These are phyloP conservation scores for Temnothorax ravouxi DNA, from an alignment of 2,888 invertebrate species.

Conservation along the genomic window DNA sequence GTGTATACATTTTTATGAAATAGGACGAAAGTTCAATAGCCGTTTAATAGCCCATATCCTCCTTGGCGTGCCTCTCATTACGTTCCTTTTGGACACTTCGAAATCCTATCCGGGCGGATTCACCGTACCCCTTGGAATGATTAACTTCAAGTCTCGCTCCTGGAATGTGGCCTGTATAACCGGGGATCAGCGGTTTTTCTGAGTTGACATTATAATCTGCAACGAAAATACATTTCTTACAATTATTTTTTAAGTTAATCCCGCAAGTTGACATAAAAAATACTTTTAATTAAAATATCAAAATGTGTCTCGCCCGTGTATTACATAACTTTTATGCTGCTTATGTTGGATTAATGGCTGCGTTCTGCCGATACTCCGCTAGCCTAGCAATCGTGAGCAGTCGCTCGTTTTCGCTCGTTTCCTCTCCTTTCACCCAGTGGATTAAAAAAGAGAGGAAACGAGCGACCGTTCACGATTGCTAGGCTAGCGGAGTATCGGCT, in stretches of 20 bases:
- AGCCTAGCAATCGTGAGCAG: too few relatives aligned
- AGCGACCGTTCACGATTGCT: too few relatives aligned
- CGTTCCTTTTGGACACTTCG: slow-evolving; percentile 88
- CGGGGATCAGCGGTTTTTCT: slow-evolving; percentile 91
- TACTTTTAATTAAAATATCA: background rate
- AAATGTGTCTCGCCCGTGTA: background rate
- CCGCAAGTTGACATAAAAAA: background rate
- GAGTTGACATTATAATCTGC: slow-evolving; percentile 89
- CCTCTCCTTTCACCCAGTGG: too few relatives aligned
- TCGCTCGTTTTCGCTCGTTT: too few relatives aligned
- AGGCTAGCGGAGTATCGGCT: too few relatives aligned
- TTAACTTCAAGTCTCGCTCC: slow-evolving; percentile 90
- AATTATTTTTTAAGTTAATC: background rate
- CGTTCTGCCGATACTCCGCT: too few relatives aligned
- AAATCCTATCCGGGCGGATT: slow-evolving; percentile 90
- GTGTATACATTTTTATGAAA: slow-evolving; percentile 11
- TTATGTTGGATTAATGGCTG: background rate
- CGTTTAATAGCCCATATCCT: slow-evolving; percentile 38
- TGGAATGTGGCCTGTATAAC: slow-evolving; percentile 92
- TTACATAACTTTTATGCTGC: background rate
- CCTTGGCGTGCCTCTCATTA: slow-evolving; percentile 84
- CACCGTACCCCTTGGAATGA: slow-evolving; percentile 90
- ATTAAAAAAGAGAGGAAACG: too few relatives aligned
- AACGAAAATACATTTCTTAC: slow-evolving; percentile 36
- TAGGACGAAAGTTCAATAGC: slow-evolving; percentile 2